A percentile compares a stretch with the other conserved stretches of the same genome.
Conservation (phyloP, 1,140 invertebrate species). For the Musca domestica region DNA sequence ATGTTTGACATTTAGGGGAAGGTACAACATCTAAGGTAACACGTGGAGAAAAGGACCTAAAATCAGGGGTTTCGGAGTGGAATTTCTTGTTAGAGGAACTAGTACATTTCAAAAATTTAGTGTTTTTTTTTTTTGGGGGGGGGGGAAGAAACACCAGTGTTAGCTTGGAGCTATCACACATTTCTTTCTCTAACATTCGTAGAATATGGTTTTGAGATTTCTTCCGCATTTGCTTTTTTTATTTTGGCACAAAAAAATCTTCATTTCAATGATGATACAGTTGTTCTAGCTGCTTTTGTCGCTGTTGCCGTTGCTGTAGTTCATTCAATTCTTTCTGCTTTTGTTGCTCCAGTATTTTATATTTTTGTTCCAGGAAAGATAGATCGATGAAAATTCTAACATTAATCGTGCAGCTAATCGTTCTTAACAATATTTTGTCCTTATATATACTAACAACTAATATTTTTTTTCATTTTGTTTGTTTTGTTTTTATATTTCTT, state of each 20-base stretch:
- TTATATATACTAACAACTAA: constrained; percentile 19
- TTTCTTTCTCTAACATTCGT: no score
- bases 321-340: constrained; percentile 53
- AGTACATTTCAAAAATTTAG: no score
- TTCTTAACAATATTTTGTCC: constrained; percentile 35
- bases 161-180: no score
- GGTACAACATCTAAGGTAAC: no score
- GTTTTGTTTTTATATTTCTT: constrained; percentile 9
- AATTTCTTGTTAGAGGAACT: no score
- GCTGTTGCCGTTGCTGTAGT: constrained; percentile 47
- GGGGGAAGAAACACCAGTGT: no score
- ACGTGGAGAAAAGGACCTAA: no score
- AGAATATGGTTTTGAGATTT: no score
- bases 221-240: constrained; percentile 22
- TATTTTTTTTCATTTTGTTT: constrained; percentile 14
- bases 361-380: constrained; percentile 79
- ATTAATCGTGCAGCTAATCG: constrained; percentile 53
- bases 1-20: no score
- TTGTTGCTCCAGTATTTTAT: constrained; percentile 61
- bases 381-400: constrained; percentile 71
- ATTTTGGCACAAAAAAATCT: constrained; percentile 35
- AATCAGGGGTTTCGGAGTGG: no score
- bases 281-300: constrained; percentile 46
- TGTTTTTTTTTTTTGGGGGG: no score
- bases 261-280: constrained; percentile 40